Evolutionary conservation across 2,888 invertebrate genomes (phyloP).

Genomic region (Ctenicera cuprea): DNA sequence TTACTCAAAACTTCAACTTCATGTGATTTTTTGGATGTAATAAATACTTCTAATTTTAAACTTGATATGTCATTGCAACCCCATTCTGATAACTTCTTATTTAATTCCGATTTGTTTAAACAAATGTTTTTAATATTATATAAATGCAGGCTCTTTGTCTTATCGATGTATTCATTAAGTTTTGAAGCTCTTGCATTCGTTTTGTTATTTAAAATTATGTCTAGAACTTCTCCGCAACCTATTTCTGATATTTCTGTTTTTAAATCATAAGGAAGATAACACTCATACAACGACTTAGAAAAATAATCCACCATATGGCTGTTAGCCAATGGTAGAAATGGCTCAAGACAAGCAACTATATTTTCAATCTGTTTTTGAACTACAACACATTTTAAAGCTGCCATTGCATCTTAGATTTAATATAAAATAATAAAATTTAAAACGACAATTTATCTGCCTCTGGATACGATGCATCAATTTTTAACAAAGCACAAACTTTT

Average conservation of each 20-base stretch:
- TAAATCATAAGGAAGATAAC: constrained; percentile 73
- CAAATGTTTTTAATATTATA: constrained; percentile 70
- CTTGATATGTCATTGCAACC: constrained; percentile 67
- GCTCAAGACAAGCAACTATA: constrained; percentile 76
- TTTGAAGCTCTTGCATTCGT: constrained; percentile 56
- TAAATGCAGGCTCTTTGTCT: constrained; percentile 63
- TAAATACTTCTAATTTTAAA: constrained; percentile 79
- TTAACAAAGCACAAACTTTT: constrained; percentile 81
- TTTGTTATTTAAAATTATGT: constrained; percentile 73
- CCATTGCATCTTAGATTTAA: constrained; percentile 47
- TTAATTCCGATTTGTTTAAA: constrained; percentile 70
- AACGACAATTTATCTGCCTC: constrained; percentile 78
- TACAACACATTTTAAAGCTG: constrained; percentile 59
- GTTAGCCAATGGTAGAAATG: constrained; percentile 79
- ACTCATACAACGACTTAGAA: constrained; percentile 80
- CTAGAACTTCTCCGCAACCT: constrained; percentile 72
- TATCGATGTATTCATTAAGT: constrained; percentile 63
- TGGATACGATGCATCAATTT: constrained; percentile 75
- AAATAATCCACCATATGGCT: constrained; percentile 88
- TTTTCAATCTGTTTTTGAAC: constrained; percentile 72
- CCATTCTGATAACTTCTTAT: constrained; percentile 66
- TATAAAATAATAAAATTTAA: constrained; percentile 64
- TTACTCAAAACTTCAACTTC: constrained; percentile 83
- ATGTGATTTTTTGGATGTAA: constrained; percentile 88
- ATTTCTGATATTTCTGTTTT: constrained; percentile 73